A percentile compares a stretch with the other conserved stretches of the same genome.
Conservation (phyloP, 2,113 vertebrate species). For the Coryphaenoides rupestris region DNA sequence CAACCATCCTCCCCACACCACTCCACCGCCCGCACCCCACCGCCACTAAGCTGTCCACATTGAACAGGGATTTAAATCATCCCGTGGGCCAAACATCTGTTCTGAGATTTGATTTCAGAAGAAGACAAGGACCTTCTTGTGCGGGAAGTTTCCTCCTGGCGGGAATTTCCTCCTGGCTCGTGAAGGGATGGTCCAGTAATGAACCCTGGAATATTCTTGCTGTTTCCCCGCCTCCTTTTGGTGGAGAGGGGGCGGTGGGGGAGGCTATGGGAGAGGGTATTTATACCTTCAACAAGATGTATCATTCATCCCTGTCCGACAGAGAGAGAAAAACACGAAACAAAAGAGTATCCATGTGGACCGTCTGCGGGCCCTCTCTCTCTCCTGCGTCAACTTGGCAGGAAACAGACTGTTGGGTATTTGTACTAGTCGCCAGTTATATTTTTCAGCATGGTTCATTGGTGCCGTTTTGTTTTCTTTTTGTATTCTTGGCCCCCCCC, state of each 20-base stretch:
- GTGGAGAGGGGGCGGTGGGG: background rate
- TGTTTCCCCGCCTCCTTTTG: conserved; percentile 5
- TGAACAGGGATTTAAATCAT: background rate
- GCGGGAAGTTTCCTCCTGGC: too few relatives aligned
- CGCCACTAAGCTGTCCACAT: background rate
- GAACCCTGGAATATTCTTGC: conserved; percentile 43
- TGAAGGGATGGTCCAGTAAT: conserved; percentile 39
- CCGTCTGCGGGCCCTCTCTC: conserved; percentile 54
- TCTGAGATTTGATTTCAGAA: conserved; percentile 17
- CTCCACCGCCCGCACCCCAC: background rate
- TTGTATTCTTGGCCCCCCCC: conserved; percentile 70
- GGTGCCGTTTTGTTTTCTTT: conserved; percentile 61
- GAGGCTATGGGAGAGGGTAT: background rate
- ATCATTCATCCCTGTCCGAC: conserved; percentile 2
- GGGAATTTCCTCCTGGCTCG: conserved; percentile 39
- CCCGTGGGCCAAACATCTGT: conserved; percentile 8
- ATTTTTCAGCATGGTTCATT: conserved; percentile 66
- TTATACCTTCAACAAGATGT: background rate
- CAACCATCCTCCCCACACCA: too few relatives aligned
- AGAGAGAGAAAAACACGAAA: conserved; percentile 39
- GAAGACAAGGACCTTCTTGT: conserved; percentile 40
- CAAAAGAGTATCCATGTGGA: conserved; percentile 60
- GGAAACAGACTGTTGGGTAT: conserved; percentile 56
- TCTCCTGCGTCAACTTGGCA: conserved; percentile 46
- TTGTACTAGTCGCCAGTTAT: conserved; percentile 82